Evolutionary conservation across 1,140 invertebrate species (phyloP), one percentile per base, ranked within the genome.

Genomic region (Musca domestica): DNA sequence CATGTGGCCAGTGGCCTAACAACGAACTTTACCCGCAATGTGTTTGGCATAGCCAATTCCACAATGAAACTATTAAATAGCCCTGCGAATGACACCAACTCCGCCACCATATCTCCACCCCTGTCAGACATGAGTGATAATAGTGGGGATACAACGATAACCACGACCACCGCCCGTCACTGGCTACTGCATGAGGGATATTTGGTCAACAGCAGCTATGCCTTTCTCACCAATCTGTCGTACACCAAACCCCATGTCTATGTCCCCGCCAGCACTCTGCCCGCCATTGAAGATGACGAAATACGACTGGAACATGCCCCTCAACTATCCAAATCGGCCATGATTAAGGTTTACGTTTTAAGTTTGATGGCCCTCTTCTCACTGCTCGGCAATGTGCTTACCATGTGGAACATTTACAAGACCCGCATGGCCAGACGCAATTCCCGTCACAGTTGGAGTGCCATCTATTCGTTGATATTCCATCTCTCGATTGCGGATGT

Each of bases 401-500:
- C 91, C 7, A 88, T 94, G 69, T 86, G 89, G 75, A 92, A 90
- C 69, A 90, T 94, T 70, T 85, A 85, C 65, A 87, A 87, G 74
- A 86, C 85, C 0, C 83, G 81, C 12, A 79, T 85, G 30, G 77
- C 83, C 47, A 77, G 85, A 20, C 78, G 85, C 49, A 83, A 84
- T 67, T 83, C 84, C 0, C 74, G 86, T 71, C 84, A 91, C 71
- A 85, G 86, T 63, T 86, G 86, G 82, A 89, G 87, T 30, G 88
- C 91, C 3, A 89, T 93, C 61, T 92, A 93, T 76, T 89, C 87
- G 20, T 80, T 94, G 46, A 92, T 93, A 72, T 86, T 91, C 27
- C 91, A 93, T 74, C 83, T 92, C 1, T 89, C 88, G 0, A 83
- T 90, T 22, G 91, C 92, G 0, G 93, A 95, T 81, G 84, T 92